Percentiles rank a stretch among this genome's conserved stretches.
Evolutionary conservation across 2,888 invertebrate species (phyloP).

Genomic region (Xestia rhomboidea): DNA sequence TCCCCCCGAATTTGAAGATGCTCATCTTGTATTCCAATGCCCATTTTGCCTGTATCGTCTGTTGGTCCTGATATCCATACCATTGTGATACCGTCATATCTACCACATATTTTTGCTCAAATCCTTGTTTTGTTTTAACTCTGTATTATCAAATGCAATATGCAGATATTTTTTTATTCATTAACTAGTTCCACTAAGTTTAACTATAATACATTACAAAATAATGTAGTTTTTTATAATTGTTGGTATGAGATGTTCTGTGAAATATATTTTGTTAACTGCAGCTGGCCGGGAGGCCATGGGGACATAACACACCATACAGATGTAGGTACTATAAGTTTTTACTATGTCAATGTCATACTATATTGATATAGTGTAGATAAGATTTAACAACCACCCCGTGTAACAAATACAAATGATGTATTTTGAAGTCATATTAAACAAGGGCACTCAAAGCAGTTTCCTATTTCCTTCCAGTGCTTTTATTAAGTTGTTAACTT

Average conservation of each 20-base stretch:
- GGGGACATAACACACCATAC: slow-evolving; percentile 78
- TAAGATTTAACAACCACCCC: slow-evolving; percentile 43
- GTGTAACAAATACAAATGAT: slow-evolving; percentile 32
- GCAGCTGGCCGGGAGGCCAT: slow-evolving; percentile 81
- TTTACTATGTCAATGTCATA: slow-evolving; percentile 71
- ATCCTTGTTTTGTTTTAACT: slow-evolving; percentile 33
- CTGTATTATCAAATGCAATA: slow-evolving; percentile 13
- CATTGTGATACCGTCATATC: slow-evolving; percentile 42
- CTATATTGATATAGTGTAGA: slow-evolving; percentile 65
- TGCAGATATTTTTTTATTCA: slow-evolving; percentile 18
- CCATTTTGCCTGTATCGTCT: slow-evolving; percentile 64
- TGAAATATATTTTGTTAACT: slow-evolving; percentile 80
- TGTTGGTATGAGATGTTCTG: slow-evolving; percentile 67
- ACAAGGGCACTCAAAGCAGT: slow-evolving; percentile 45
- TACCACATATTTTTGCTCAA: slow-evolving; percentile 24
- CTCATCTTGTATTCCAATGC: slow-evolving; percentile 49
- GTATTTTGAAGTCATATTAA: slow-evolving; percentile 26
- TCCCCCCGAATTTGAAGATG: slow-evolving; percentile 2
- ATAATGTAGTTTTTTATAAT: slow-evolving; percentile 50
- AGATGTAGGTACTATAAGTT: slow-evolving; percentile 77
- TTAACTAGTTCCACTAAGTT: slow-evolving; percentile 32
- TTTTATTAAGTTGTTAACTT: slow-evolving; percentile 40
- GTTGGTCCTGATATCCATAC: slow-evolving; percentile 60
- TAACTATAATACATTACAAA: slow-evolving; percentile 28
- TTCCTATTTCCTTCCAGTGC: slow-evolving; percentile 46